These are phyloP conservation scores for Cydia amplana DNA, from an alignment of 1,140 invertebrate species.

Conservation along the genomic window DNA sequence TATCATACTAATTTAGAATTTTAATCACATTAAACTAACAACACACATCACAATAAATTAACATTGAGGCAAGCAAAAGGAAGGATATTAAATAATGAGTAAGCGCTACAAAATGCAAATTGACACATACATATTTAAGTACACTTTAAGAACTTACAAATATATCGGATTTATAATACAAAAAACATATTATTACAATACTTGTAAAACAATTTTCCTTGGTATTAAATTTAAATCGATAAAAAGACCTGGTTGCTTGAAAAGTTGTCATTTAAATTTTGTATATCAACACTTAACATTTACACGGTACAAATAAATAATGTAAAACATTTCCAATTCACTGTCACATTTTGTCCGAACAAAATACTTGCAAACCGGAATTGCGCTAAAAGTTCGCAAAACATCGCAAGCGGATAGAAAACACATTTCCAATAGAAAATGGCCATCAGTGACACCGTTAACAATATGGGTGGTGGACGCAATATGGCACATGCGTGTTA, in stretches of 20 bases:
- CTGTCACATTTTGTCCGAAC: neutral
- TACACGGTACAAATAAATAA: no score
- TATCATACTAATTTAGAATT: no score
- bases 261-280: neutral
- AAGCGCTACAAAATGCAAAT: no score
- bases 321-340: no score
- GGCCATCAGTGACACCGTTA: neutral
- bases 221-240: neutral
- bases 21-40: no score
- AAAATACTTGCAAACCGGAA: neutral
- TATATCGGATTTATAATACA: no score
- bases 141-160: no score
- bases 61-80: no score
- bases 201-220: neutral
- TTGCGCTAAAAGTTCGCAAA: neutral
- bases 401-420: constrained; percentile 13
- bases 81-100: no score
- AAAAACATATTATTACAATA: neutral
- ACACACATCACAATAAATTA: no score
- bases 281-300: no score
- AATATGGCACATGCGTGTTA: neutral
- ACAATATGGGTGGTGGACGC: neutral
- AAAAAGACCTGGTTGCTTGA: neutral
- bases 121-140: no score
- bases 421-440: constrained; percentile 1